Evolutionary conservation across 2,797 vertebrate species (phyloP), one percentile per base, ranked within the genome.

Genomic region (Hyperoplus lanceolatus): DNA sequence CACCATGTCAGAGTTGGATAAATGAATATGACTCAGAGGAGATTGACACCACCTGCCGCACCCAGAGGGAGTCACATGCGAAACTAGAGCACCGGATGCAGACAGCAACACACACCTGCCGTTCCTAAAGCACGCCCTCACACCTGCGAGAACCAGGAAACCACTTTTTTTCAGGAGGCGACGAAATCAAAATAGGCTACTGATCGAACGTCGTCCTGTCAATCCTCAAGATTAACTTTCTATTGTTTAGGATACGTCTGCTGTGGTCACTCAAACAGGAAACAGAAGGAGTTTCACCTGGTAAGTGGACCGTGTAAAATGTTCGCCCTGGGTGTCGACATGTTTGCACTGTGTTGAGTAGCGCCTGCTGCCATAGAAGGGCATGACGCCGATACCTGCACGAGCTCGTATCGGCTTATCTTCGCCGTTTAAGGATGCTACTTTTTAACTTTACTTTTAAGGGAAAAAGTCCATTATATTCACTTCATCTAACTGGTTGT

Each of bases 61-160:
- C 77, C 81, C 55, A 67, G 0, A 18, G 3, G 18, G 50, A 38
- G 13, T 59, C 56, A 43, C 50, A 4, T 18, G 12, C 48, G 73
- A 73, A 79, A 77, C 82, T 54, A 6, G 56, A 46, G 46, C 6
- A 1, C 16, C 1, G 29, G 45, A 29, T 5, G 41, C 66, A 42
- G 49, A 59, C 1, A 10, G 56, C 4, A 12, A 41, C 14, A 42
- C 42, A 59, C 94, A 95, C 94, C 94, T 95, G 94, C 86, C 69
- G 58, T 0, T 0, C 1, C 38, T 2, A 81, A 67, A 41, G 72
- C 90, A 85, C 95, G 91, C 94, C 94, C 93, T 90, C 88, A 88
- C 93, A 96, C 95, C 95, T 95, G 94, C 54, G 18, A 87, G 64
- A 92, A 93, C 83, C 92, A 92, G 95, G 95, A 96, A 96, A 80